phyloP scores from a whole-genome alignment of 1,140 invertebrate genomes.

The Cydia strobilella region DNA sequence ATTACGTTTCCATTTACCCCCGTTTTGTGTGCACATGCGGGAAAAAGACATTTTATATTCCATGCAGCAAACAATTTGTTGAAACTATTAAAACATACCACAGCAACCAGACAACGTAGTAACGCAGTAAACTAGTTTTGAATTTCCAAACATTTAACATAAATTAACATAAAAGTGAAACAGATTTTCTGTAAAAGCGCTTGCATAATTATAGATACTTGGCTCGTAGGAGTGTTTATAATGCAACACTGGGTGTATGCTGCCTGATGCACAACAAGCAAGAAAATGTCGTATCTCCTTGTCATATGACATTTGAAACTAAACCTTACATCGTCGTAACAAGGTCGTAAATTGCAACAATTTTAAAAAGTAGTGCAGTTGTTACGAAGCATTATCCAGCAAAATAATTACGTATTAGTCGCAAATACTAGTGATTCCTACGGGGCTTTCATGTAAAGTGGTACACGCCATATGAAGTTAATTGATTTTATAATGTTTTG shows the following conservation, averaged over 20 bases:
- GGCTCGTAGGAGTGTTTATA: constrained; percentile 22
- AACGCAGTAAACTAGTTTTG: constrained; percentile 13
- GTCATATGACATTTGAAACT: background rate
- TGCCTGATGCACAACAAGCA: background rate
- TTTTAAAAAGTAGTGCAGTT: background rate
- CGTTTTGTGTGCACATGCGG: background rate
- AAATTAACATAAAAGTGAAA: constrained; percentile 26
- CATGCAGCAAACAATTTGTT: constrained; percentile 1
- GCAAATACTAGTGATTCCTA: constrained; percentile 18
- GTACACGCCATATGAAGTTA: background rate
- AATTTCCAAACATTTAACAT: constrained; percentile 26
- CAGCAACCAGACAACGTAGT: constrained; percentile 12
- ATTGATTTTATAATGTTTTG: constrained; percentile 20
- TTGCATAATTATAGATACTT: constrained; percentile 30
- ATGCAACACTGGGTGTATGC: constrained; percentile 19
- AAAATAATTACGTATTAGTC: constrained; percentile 24
- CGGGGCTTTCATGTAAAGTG: constrained; percentile 16
- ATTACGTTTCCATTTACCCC: background rate
- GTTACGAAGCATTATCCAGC: background rate
- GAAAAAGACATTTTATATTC: constrained; percentile 7
- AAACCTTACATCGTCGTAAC: background rate
- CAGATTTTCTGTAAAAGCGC: constrained; percentile 31
- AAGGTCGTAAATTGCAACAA: background rate
- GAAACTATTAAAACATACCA: background rate
- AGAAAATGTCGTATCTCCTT: background rate